Evolutionary conservation across 2,888 invertebrate genomes (phyloP), one percentile per base, ranked within the genome.

Genomic region (Flexamia atlantica): DNA sequence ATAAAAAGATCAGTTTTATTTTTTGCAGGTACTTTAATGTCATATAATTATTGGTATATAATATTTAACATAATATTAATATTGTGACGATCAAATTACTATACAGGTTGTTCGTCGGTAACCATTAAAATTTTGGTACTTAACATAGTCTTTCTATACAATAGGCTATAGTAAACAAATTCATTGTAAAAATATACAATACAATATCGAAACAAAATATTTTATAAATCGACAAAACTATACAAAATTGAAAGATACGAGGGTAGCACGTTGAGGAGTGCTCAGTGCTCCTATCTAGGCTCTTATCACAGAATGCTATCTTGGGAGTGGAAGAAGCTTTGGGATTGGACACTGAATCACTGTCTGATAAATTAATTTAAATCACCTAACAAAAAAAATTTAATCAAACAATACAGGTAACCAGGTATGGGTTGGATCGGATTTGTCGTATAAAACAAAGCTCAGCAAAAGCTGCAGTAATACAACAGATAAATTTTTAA

Each of bases 11-110:
- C 53, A n/a, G 64, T 76, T 70, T 76, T 70, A 82, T 68, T 85
- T 87, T 87, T 87, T 87, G 86, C 87, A 87, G 87, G 87, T 87
- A 87, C 87, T 87, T 87, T 87, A 87, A 87, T 87, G 86, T 85
- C 85, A 86, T 87, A 86, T 85, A 86, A 85, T 84, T 85, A 85
- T 86, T 84, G 84, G 84, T 86, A 86, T 85, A 87, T 83, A 86
- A 85, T 86, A 82, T 70, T 82, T 36, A 82, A 72, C 72, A 70
- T 82, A 72, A 82, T 72, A 72, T 82, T 72, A 83, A 85, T 85
- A 85, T 81, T 84, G 76, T 83, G 81, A 84, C 84, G 82, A 87
- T 80, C 85, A 85, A 86, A 84, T 85, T 86, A 86, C 86, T 87
- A 85, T 87, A 87, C 86, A 87, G 82, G 83, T 83, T 86, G 70